Evolutionary conservation across 2,113 vertebrate genomes (phyloP), one percentile per base, ranked within the genome.

Genomic region (Rattus norvegicus): DNA sequence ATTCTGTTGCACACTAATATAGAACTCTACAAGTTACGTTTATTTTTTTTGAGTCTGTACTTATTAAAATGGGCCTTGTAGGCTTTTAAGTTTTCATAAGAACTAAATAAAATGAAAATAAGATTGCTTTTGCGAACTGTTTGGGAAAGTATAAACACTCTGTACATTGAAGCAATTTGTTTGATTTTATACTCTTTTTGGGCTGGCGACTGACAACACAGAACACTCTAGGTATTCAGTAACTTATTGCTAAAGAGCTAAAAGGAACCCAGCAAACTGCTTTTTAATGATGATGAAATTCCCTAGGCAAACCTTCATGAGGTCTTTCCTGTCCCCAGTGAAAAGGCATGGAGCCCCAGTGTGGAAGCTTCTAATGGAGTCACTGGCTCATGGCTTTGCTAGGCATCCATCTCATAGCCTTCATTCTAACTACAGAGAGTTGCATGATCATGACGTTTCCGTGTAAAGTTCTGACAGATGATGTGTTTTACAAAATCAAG

Each of bases 201-300:
- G n/a, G 89, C 54, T 10, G 77, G 39, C 39, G 90, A 28, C 13
- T 95, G 69, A 28, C 5, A 94, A 80, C 17, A 61, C n/a, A 79
- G 80, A 94, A 88, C 10, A 75, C 87, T 90, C 83, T 92, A 73
- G 16, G 59, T 61, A 70, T 91, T 94, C 19, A 93, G 11, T 83
- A 93, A 87, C 39, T 83, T 24, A 73, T 93, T 80, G 19, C 79
- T 95, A 56, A 95, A 94, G 30, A 94, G 92, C 86, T 61, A 61
- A 91, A 93, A 90, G 6, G 84, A 59, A 39, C 47, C 77, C 61
- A 94, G 39, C 24, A 92, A 89, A 49, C 30, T 54, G 4, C 6
- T 80, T 77, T 94, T 22, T 90, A 33, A 10, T 80, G 19, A 88
- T 65, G 43, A 65, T 20, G n/a, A 69, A 17, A 76, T 69, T 87